Evolutionary conservation across 1,140 invertebrate genomes (phyloP).

Genomic region (Drosophila melanica): DNA sequence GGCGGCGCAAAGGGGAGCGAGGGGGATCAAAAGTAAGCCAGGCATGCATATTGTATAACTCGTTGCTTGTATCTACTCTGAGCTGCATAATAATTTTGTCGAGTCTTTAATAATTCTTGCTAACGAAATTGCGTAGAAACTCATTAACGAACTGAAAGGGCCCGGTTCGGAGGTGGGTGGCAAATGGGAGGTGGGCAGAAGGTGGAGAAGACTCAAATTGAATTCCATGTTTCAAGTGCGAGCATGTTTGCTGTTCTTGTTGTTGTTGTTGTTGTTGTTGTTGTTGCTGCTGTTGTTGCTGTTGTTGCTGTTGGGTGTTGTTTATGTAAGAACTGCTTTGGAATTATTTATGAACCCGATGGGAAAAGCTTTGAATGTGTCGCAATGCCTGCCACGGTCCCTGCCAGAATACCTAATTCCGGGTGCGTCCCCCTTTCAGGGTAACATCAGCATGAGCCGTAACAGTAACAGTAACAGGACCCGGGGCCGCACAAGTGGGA

Average conservation of each 20-base stretch:
- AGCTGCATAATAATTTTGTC: slow-evolving; percentile 58
- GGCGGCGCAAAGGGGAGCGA: neutral
- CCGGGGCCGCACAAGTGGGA: slow-evolving; percentile 63
- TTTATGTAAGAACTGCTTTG: slow-evolving; percentile 72
- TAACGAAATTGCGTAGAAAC: slow-evolving; percentile 76
- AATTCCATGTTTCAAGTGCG: slow-evolving; percentile 59
- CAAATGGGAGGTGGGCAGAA: neutral
- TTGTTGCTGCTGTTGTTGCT: slow-evolving; percentile 6
- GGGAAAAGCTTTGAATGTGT: slow-evolving; percentile 78
- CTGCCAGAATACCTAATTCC: slow-evolving; percentile 53
- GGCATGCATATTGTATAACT: slow-evolving; percentile 7
- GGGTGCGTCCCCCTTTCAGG: neutral
- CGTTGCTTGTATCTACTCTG: slow-evolving; percentile 7
- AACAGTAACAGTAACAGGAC: neutral
- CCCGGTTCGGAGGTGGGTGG: slow-evolving; percentile 19
- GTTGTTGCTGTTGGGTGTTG: slow-evolving; percentile 39
- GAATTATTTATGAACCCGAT: slow-evolving; percentile 79
- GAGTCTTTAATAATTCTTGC: slow-evolving; percentile 64
- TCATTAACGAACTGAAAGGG: slow-evolving; percentile 61
- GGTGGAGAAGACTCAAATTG: slow-evolving; percentile 53
- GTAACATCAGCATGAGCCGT: neutral
- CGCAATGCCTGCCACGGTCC: slow-evolving; percentile 57
- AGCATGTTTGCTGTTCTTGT: slow-evolving; percentile 16
- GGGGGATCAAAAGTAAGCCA: neutral
- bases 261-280: slow-evolving; percentile 23